Evolutionary conservation across 2,888 invertebrate species (phyloP).

Genomic region (Lysandra coridon): DNA sequence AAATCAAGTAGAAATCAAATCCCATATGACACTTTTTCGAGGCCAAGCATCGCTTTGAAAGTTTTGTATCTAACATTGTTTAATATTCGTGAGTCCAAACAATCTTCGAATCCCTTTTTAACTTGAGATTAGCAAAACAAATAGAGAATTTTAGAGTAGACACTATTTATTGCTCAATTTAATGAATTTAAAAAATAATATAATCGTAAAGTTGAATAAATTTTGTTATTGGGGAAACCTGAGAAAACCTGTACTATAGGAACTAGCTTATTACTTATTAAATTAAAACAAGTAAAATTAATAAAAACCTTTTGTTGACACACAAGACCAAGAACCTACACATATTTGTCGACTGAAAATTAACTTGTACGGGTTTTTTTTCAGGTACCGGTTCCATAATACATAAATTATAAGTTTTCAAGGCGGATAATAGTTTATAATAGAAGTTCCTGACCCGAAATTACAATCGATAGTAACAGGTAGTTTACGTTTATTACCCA

Average conservation of each 20-base stretch:
- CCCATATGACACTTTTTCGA: not conserved
- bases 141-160: not conserved
- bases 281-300: no score
- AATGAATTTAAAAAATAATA: no score
- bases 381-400: not conserved
- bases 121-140: conserved; percentile 22
- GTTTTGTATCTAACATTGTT: conserved; percentile 22
- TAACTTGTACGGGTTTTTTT: not conserved
- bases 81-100: conserved; percentile 24
- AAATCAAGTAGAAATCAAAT: not conserved
- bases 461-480: not conserved
- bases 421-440: not conserved
- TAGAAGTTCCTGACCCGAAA: not conserved
- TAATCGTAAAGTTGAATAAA: not conserved
- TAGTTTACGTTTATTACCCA: no score
- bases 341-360: not conserved
- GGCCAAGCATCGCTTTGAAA: conserved; percentile 1
- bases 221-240: not conserved
- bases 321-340: not conserved
- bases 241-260: no score
- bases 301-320: no score
- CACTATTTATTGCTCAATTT: not conserved
- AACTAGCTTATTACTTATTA: no score
- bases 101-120: conserved; percentile 25
- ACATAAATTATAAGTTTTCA: not conserved